A percentile compares a stretch with the other conserved stretches of the same genome.
Evolutionary conservation across 2,113 vertebrate species (phyloP).

Genomic region (Pithys albifrons): DNA sequence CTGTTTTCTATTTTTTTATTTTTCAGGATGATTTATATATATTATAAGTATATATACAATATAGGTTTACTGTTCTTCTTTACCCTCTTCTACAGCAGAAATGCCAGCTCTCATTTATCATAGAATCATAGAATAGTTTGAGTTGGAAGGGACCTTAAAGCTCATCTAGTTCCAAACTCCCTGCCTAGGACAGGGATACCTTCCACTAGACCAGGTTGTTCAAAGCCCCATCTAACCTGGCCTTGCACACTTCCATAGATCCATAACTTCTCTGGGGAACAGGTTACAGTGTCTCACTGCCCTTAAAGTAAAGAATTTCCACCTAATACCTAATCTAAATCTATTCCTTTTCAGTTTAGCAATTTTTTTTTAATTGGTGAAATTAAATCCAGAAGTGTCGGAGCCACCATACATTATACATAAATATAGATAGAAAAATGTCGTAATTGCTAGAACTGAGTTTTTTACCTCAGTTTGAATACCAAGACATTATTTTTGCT

Average conservation of each 20-base stretch:
- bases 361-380: background rate
- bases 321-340: background rate
- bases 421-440: background rate
- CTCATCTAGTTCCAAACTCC: background rate
- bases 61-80: background rate
- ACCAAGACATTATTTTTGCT: background rate
- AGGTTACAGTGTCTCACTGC: background rate
- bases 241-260: background rate
- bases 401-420: background rate
- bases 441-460: background rate
- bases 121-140: background rate
- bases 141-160: background rate
- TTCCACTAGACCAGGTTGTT: background rate
- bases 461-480: background rate
- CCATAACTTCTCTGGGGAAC: background rate
- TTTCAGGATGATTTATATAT: background rate
- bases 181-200: background rate
- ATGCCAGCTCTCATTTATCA: background rate
- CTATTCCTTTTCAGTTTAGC: background rate
- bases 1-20: background rate
- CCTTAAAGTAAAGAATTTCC: background rate
- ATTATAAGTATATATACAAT: background rate
- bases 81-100: background rate
- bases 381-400: background rate
- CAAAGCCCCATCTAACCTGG: background rate